A percentile compares a stretch with the other conserved stretches of the same genome.
Conservation (phyloP, 2,113 vertebrate species). For the Muscicapa adusta region DNA sequence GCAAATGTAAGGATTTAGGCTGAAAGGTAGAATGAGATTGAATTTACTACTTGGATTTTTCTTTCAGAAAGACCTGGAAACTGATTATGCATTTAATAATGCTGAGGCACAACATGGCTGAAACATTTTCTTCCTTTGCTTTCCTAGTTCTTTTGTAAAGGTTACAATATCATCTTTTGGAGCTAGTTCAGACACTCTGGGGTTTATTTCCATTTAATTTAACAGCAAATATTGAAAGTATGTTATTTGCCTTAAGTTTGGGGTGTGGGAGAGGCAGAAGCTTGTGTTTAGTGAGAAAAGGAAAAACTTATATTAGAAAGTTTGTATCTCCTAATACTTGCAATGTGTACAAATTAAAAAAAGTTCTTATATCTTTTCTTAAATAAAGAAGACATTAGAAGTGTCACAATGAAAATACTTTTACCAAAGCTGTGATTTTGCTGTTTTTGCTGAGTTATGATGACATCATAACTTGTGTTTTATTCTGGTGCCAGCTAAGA, state of each 20-base stretch:
- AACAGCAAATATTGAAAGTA: constrained; percentile 20
- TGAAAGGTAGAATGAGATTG: not conserved
- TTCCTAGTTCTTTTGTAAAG: constrained; percentile 30
- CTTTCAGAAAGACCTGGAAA: not conserved
- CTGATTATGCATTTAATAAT: constrained; percentile 32
- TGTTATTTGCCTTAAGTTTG: constrained; percentile 1
- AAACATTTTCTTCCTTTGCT: constrained; percentile 17
- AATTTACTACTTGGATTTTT: not conserved
- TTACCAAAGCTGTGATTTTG: not conserved
- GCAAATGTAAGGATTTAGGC: not conserved
- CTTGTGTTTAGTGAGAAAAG: not conserved
- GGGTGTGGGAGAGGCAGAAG: not conserved
- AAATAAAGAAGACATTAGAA: not conserved
- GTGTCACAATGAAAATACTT: not conserved
- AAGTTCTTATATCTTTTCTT: not conserved
- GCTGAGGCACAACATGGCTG: not conserved
- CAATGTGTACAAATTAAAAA: not conserved
- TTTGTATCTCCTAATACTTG: not conserved
- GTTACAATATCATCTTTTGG: constrained; percentile 5
- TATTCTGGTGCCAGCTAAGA: not conserved
- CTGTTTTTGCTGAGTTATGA: not conserved
- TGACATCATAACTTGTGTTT: not conserved
- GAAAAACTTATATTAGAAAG: not conserved
- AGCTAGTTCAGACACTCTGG: not conserved
- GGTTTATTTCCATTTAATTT: not conserved